Base-by-base conservation (phyloP, 2,888 invertebrate genomes). In the Xestia c-nigrum region DNA sequence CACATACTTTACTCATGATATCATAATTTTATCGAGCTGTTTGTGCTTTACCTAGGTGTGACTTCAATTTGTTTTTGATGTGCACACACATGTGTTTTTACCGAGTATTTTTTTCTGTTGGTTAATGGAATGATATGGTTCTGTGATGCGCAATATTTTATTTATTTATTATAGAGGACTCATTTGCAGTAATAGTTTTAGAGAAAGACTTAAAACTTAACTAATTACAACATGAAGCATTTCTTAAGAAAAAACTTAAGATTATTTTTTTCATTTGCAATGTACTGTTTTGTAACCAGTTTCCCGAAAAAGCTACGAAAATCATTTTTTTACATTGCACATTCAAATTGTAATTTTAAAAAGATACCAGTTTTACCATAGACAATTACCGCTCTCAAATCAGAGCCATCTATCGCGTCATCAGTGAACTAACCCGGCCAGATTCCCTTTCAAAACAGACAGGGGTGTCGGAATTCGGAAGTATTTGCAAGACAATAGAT, bases 401-500 rank as follows among this genome's bases (percentile, higher is more conserved):
- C 80, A 93, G 83, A 84, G 94, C 93, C 95, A 95, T 94, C 95
- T 95, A 91, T 74, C 89, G 84, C 38, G 4, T 43, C 46, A 50
- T 19, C n/a, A 46, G 3, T n/a, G 91, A 86, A 95, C 92, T 93
- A 91, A 84, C 65, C 71, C 66, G 73, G 80, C 81, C 89, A 90
- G 87, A 89, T 81, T 87, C 88, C 88, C 85, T 83, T 86, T 77
- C 81, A 79, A 88, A 52, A 85, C 86, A 90, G 85, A 86, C 87
- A 91, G 91, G 93, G 92, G 93, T 88, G 87, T 78, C 67, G 85
- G 89, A 93, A 93, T 89, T 85, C 91, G 93, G 93, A 94, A 94
- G 92, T 91, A 90, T 93, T 91, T 90, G 91, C 92, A 93, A 95
- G 93, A 95, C 93, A 95, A 95, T 94, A 89, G 91, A 87, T 90